Percentiles rank a stretch among this genome's conserved stretches.
These are phyloP conservation scores for Eulacestoma nigropectus DNA, from an alignment of 2,113 vertebrate species.

Conservation along the genomic window DNA sequence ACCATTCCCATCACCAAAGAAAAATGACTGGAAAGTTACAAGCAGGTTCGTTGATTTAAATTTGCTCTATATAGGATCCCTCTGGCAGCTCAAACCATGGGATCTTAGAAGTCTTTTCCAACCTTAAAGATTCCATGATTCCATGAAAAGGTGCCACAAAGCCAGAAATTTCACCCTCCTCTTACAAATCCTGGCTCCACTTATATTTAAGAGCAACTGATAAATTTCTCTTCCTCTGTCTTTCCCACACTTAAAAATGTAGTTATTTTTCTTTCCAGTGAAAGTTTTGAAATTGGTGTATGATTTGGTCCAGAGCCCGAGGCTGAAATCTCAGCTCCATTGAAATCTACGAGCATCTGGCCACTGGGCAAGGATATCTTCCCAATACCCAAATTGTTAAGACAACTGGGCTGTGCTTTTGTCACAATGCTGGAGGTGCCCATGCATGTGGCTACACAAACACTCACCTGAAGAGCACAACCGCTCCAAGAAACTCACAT, in stretches of 20 bases:
- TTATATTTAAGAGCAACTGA: not conserved
- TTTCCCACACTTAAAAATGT: not conserved
- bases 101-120: not conserved
- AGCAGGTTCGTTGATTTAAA: not conserved
- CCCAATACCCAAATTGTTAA: not conserved
- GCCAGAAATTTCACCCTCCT: not conserved
- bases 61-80: not conserved
- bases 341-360: not conserved
- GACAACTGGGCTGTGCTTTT: not conserved
- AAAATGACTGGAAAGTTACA: not conserved
- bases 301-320: not conserved
- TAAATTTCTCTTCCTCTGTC: not conserved
- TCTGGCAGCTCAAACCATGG: not conserved
- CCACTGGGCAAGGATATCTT: not conserved
- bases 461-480: not conserved
- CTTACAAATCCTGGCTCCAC: not conserved
- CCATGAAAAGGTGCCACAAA: not conserved
- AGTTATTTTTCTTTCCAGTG: not conserved
- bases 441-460: not conserved
- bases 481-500: not conserved
- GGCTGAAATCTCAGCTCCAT: not conserved
- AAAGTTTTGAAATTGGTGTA: constrained; percentile 36
- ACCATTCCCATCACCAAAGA: not conserved
- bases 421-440: not conserved
- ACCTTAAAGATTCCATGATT: not conserved